These are phyloP conservation scores for Buceros bicornis DNA, from an alignment of 2,797 vertebrate genomes.

Conservation along the genomic window DNA sequence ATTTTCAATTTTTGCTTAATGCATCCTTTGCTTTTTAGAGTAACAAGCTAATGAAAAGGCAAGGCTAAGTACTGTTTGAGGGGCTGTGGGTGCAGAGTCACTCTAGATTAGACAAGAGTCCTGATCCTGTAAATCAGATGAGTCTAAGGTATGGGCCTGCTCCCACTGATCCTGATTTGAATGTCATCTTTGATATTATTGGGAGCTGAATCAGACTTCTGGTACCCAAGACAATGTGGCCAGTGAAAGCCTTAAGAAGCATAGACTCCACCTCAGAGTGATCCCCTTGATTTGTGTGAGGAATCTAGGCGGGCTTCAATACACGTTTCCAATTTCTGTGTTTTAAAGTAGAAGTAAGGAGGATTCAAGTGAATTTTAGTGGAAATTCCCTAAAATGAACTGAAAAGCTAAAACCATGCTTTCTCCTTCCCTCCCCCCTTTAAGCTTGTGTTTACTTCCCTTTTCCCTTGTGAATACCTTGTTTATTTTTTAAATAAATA, in stretches of 20 bases:
- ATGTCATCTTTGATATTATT: background rate
- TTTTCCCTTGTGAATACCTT: slow-evolving; percentile 45
- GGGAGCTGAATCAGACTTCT: background rate
- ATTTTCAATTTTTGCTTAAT: slow-evolving; percentile 14
- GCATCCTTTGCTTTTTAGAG: background rate
- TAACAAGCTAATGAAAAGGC: slow-evolving; percentile 25
- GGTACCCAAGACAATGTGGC: background rate
- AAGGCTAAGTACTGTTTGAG: background rate
- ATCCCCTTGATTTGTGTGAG: background rate
- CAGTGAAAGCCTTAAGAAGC: background rate
- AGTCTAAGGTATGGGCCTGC: background rate
- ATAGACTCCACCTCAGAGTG: background rate
- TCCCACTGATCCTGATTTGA: background rate
- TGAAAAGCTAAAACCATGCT: background rate
- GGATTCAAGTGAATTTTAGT: slow-evolving; percentile 11
- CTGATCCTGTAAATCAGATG: background rate
- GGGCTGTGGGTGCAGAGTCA: background rate
- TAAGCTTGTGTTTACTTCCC: slow-evolving; percentile 9
- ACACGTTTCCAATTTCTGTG: background rate
- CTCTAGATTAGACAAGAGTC: background rate
- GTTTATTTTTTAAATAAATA: slow-evolving; percentile 72
- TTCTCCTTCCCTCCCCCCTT: background rate
- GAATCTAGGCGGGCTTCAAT: background rate
- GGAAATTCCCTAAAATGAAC: slow-evolving; percentile 21
- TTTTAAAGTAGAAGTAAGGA: background rate